These are phyloP conservation scores for Phocides pigmalion DNA, from an alignment of 1,140 invertebrate species.

Conservation along the genomic window DNA sequence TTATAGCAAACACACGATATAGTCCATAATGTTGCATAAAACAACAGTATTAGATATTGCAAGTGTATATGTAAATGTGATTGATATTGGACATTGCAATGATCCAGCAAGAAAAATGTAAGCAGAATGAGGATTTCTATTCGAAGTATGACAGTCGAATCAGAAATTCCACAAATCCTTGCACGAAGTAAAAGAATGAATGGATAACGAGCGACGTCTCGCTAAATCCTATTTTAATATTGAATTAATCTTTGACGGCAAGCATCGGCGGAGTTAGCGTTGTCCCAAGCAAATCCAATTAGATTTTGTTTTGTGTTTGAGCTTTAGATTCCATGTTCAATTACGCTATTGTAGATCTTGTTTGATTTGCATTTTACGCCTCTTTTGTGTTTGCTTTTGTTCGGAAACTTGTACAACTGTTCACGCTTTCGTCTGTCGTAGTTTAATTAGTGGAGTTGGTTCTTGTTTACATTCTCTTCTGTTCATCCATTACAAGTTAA, in stretches of 20 bases:
- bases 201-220: conserved; percentile 36
- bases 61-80: conserved; percentile 12
- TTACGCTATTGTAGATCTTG: conserved; percentile 20
- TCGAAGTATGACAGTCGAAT: conserved; percentile 32
- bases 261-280: conserved; percentile 32
- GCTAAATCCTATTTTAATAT: conserved; percentile 44
- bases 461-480: conserved; percentile 1
- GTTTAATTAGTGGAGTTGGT: conserved; percentile 20
- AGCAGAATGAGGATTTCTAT: conserved; percentile 13
- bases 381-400: conserved; percentile 13
- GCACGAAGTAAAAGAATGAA: conserved; percentile 44
- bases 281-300: conserved; percentile 42
- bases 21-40: conserved; percentile 27
- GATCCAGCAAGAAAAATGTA: conserved; percentile 9
- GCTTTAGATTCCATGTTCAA: conserved; percentile 38
- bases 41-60: conserved; percentile 4
- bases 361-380: conserved; percentile 28
- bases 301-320: conserved; percentile 39
- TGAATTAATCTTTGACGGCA: conserved; percentile 36
- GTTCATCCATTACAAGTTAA: background rate
- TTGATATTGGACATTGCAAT: conserved; percentile 7
- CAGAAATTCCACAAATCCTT: conserved; percentile 35
- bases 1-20: conserved; percentile 41
- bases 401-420: conserved; percentile 13
- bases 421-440: background rate